Base-by-base conservation (phyloP, 2,888 invertebrate species). In the Drosophila colorata region DNA sequence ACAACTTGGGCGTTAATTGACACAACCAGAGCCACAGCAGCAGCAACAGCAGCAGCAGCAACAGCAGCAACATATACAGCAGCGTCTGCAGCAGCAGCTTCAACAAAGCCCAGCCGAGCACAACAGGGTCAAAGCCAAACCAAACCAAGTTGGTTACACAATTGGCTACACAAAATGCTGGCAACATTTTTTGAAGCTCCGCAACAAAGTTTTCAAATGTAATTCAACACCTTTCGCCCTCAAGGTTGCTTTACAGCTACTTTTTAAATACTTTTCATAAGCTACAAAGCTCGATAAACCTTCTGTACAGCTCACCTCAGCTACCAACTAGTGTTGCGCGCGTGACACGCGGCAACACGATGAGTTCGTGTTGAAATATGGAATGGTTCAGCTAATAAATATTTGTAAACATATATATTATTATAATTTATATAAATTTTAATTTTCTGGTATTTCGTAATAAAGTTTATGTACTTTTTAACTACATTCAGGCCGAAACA, bases 1-100 rank as follows among this genome's bases (percentile, higher is more conserved):
- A 85, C 87, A 88, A 83, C 88, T 88, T 85, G 76, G 86, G 87
- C 80, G 85, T 83, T 85, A 84, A 84, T 84, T 88, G 80, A 88
- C 87, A 87, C 71, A 69, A 46, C 68, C 78, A 52, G 56, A 66
- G 68, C 64, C 61, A 65, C 61, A 76, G 37, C 40, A 53, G 13
- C 43, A 49, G 56, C 16, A 55, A 16, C 51, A 52, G 25, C 18
- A 48, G 5, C 47, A 14, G 23, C 23, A 43, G 38, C 41, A 23
- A 20, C 52, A 44, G 16, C 38, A 43, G 51, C 48, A 48, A 28
- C 40, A 55, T 48, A 41, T 55, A 40, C 16, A 44, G 41, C 58
- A 49, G 33, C 49, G 31, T 14, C 46, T 55, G 46, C 18, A 44
- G 38, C 58, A 49, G 25, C 49, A 40, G n/a, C n/a, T n/a, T 23